Evolutionary conservation across 2,888 invertebrate species (phyloP), one percentile per base, ranked within the genome.

Genomic region (Phaonia tiefii): DNA sequence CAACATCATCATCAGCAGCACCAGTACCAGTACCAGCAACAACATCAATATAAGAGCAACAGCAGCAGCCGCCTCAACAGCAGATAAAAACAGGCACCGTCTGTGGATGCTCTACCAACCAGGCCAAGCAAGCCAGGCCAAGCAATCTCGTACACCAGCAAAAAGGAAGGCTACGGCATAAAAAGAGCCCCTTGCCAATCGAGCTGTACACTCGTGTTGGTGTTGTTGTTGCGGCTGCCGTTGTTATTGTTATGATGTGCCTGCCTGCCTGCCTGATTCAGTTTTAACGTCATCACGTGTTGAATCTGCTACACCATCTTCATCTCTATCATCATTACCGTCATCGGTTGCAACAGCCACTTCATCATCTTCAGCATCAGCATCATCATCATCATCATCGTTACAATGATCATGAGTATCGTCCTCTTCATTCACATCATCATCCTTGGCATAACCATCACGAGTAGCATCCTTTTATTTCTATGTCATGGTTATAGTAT

Each of bases 201-300:
- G 75, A 58, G 31, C 42, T 56, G 39, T 56, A 58, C 26, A 39
- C 63, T 84, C 84, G 63, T 78, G 76, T 58, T 79, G 70, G 67
- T 84, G 84, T 67, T 80, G 75, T 63, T 76, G 69, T 42, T 76
- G 79, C 58, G 22, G 63, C 31, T 78, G 74, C 67, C 51, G 76
- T 74, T 82, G 78, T 63, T 79, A 80, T 46, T 79, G 71, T 46
- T 79, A 67, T 17, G 39, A 39, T 60, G 39, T 39, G 39, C 74
- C 69, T 72, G 46, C 75, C 56, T 39, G 39, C 74, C 69, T 72
- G 46, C 75, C 56, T 83, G 81, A 75, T 78, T 80, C 81, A 77
- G 73, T 73, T 81, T 80, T 80, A 82, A 73, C 69, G 75, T 77
- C 82, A 82, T 76, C 80, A 81, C 81, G 81, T 81, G 81, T 81